Evolutionary conservation across 2,113 vertebrate species (phyloP).

Genomic region (Myiozetetes cayanensis): DNA sequence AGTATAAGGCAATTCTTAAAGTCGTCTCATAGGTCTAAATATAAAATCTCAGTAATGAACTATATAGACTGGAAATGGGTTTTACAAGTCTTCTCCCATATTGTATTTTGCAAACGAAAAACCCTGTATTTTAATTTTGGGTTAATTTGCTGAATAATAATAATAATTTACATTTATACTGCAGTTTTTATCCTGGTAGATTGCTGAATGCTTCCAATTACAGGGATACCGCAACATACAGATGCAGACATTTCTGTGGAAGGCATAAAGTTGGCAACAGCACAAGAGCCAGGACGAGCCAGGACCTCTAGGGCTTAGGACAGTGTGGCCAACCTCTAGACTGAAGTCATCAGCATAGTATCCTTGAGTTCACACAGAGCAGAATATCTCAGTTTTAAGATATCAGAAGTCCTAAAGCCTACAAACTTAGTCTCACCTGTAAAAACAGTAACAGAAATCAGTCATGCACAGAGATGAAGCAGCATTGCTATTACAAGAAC

Average conservation of each 20-base stretch:
- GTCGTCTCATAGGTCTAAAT: not conserved
- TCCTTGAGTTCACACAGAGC: not conserved
- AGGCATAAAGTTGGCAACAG: not conserved
- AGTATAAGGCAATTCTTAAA: not conserved
- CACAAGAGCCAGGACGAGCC: not conserved
- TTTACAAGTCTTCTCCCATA: not conserved
- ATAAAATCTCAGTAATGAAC: not conserved
- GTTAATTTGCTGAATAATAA: slow-evolving; percentile 10
- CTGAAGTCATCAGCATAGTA: not conserved
- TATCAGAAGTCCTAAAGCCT: not conserved
- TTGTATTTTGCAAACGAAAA: not conserved
- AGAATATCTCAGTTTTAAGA: not conserved
- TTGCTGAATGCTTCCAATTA: not conserved
- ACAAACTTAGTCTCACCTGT: not conserved
- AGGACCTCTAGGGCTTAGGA: not conserved
- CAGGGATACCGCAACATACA: not conserved
- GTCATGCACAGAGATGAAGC: not conserved
- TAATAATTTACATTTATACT: slow-evolving; percentile 22
- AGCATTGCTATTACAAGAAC: not conserved
- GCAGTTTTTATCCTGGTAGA: not conserved
- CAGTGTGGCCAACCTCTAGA: not conserved
- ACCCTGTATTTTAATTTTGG: not conserved
- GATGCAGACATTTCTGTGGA: not conserved
- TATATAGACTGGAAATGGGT: not conserved
- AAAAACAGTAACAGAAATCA: not conserved